phyloP scores from a whole-genome alignment of 2,797 vertebrate species.

The Enteromius fasciolatus region DNA sequence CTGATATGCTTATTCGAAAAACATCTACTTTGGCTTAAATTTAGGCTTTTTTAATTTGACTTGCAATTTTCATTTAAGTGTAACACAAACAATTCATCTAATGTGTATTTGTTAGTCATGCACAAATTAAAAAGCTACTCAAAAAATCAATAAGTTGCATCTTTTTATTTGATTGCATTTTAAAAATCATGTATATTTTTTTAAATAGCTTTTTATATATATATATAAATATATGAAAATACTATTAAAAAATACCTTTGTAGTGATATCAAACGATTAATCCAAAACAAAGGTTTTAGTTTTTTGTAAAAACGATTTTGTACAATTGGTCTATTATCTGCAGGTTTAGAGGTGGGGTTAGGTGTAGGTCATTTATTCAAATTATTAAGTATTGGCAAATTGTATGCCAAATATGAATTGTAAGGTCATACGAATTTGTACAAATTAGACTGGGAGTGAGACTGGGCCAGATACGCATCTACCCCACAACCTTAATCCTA shows the following conservation, averaged over 20 bases:
- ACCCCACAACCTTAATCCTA: too few relatives aligned
- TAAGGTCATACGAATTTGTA: too few relatives aligned
- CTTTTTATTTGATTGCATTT: neutral
- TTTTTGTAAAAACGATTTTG: neutral
- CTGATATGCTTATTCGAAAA: neutral
- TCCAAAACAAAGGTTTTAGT: neutral
- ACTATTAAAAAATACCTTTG: neutral
- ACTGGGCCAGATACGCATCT: too few relatives aligned
- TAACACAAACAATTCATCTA: neutral
- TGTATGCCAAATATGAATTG: too few relatives aligned
- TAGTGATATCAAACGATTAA: neutral
- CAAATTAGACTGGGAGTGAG: too few relatives aligned
- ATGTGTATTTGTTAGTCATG: neutral
- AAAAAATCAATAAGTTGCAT: neutral
- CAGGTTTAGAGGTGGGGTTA: too few relatives aligned
- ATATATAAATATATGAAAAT: too few relatives aligned
- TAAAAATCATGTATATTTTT: too few relatives aligned
- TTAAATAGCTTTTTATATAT: too few relatives aligned
- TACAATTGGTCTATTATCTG: too few relatives aligned
- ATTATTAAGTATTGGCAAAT: too few relatives aligned
- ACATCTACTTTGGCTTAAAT: neutral
- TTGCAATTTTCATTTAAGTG: neutral
- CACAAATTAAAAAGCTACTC: neutral
- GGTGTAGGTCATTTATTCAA: too few relatives aligned
- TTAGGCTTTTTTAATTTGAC: neutral